Evolutionary conservation across 2,888 invertebrate genomes (phyloP).

Genomic region (Ormyrus thymus): DNA sequence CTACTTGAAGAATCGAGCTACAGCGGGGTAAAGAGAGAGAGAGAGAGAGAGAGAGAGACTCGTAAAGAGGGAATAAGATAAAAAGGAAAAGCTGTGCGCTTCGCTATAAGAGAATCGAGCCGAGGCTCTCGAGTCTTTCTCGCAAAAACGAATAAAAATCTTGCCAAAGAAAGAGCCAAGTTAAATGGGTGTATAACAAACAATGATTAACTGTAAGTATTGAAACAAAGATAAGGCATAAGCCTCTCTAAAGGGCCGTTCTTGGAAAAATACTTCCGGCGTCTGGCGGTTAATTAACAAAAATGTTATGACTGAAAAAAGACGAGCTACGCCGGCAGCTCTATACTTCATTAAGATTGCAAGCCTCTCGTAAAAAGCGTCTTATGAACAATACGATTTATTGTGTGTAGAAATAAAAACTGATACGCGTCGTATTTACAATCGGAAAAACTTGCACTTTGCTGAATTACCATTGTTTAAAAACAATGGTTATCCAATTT

Average conservation of each 20-base stretch:
- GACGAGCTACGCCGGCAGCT: not conserved
- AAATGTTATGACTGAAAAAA: constrained; percentile 1
- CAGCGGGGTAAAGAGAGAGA: constrained; percentile 36
- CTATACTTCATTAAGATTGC: not conserved
- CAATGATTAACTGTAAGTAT: constrained; percentile 28
- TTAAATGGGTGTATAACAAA: constrained; percentile 35
- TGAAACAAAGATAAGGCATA: not conserved
- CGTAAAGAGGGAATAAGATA: constrained; percentile 48
- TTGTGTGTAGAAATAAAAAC: too few species aligned
- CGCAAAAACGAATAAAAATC: constrained; percentile 35
- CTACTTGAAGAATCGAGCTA: constrained; percentile 46
- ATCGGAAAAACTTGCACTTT: too few species aligned
- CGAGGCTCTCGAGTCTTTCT: constrained; percentile 6
- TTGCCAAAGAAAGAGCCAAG: constrained; percentile 4
- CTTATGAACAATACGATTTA: too few species aligned
- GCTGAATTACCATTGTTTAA: too few species aligned
- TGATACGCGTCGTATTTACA: too few species aligned
- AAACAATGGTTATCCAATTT: too few species aligned
- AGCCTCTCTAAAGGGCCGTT: not conserved
- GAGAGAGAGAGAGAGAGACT: constrained; percentile 34
- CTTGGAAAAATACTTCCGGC: not conserved
- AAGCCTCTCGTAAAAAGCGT: too few species aligned
- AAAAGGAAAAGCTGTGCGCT: constrained; percentile 1
- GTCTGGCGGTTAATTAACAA: constrained; percentile 4
- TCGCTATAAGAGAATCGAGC: not conserved